phyloP scores from a whole-genome alignment of 2,888 invertebrate genomes.

The Agrochola lychnidis region DNA sequence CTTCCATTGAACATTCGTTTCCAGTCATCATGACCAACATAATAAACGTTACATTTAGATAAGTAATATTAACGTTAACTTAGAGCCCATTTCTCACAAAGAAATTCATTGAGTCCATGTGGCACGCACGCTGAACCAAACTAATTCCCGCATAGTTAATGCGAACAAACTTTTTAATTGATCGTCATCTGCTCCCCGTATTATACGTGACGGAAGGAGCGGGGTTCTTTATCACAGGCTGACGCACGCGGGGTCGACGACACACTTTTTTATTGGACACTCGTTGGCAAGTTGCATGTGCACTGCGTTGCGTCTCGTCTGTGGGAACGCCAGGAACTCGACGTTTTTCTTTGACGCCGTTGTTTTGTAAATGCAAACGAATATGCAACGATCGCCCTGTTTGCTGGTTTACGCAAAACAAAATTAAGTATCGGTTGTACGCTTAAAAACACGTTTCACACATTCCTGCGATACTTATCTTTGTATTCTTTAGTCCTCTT shows the following conservation, averaged over 20 bases:
- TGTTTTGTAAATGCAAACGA: slow-evolving; percentile 75
- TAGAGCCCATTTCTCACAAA: slow-evolving; percentile 73
- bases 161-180: slow-evolving; percentile 89
- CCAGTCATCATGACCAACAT: slow-evolving; percentile 42
- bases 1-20: slow-evolving; percentile 42
- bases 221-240: slow-evolving; percentile 81
- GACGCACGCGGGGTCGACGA: slow-evolving; percentile 89
- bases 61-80: slow-evolving; percentile 55
- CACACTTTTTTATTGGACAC: slow-evolving; percentile 85
- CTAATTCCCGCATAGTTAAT: slow-evolving; percentile 88
- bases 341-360: slow-evolving; percentile 73
- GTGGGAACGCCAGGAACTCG: slow-evolving; percentile 84
- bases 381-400: slow-evolving; percentile 69
- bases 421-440: slow-evolving; percentile 57
- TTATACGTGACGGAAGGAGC: slow-evolving; percentile 81
- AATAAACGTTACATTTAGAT: slow-evolving; percentile 53
- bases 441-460: slow-evolving; percentile 68
- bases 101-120: slow-evolving; percentile 85
- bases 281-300: slow-evolving; percentile 73
- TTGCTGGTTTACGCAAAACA: slow-evolving; percentile 67
- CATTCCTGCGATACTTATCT: slow-evolving; percentile 66
- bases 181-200: slow-evolving; percentile 86
- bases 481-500: slow-evolving; percentile 64
- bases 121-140: slow-evolving; percentile 80
- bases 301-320: slow-evolving; percentile 76